phyloP scores from a whole-genome alignment of 2,797 vertebrate species.

The Anguilla obscura region DNA sequence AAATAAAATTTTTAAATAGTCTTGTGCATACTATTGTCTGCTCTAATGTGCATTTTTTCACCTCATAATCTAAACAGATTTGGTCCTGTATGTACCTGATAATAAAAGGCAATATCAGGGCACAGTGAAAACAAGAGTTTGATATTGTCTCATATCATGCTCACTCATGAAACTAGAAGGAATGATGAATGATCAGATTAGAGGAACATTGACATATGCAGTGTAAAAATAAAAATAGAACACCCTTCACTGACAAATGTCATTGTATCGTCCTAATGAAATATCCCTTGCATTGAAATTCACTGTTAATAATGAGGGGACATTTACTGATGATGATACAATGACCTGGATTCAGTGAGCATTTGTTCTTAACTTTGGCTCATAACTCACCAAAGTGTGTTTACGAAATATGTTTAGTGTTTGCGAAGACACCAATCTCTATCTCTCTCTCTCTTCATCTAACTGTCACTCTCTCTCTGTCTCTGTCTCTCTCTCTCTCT shows the following conservation, averaged over 20 bases:
- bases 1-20: not conserved
- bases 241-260: not conserved
- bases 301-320: slow-evolving; percentile 34
- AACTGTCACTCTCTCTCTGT: too few relatives aligned
- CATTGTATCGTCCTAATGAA: slow-evolving; percentile 42
- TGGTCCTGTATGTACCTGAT: not conserved
- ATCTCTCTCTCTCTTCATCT: not conserved
- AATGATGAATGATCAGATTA: not conserved
- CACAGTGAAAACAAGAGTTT: not conserved
- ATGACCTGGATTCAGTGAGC: slow-evolving; percentile 24
- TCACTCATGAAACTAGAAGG: not conserved
- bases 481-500: not conserved
- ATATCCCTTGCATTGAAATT: slow-evolving; percentile 40
- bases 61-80: not conserved
- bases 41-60: not conserved
- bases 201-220: not conserved
- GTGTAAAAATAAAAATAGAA: not conserved
- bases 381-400: not conserved
- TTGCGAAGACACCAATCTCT: not conserved
- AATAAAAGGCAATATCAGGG: not conserved
- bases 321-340: slow-evolving; percentile 46
- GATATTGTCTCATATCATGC: not conserved
- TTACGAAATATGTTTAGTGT: too few relatives aligned
- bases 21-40: not conserved
- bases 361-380: not conserved